Conservation (phyloP, 2,888 invertebrate species). For the Celastrina argiolus region DNA sequence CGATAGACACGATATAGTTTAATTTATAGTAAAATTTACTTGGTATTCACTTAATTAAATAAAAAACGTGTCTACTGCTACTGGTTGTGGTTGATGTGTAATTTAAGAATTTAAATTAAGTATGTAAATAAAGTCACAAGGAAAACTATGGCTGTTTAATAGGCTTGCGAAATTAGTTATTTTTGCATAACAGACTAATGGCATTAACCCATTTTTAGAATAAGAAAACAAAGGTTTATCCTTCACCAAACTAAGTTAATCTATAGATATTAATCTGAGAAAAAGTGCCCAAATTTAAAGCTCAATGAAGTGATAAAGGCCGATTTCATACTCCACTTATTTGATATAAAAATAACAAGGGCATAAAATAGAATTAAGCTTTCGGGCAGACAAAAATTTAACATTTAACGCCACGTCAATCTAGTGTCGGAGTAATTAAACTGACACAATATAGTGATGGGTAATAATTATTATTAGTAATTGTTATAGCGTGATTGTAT, state of each 20-base stretch:
- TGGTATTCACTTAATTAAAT: not conserved
- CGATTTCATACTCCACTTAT: constrained; percentile 6
- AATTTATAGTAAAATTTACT: not conserved
- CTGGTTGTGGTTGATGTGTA: not conserved
- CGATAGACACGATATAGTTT: not conserved
- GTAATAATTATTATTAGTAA: too few species aligned
- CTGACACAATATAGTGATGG: too few species aligned
- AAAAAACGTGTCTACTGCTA: not conserved
- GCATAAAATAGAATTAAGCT: not conserved
- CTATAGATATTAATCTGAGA: not conserved
- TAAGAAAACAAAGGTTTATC: not conserved
- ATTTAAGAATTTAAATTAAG: not conserved
- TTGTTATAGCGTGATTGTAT: too few species aligned
- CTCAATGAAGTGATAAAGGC: not conserved
- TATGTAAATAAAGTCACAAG: not conserved
- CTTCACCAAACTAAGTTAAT: too few species aligned
- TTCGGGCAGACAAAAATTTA: not conserved
- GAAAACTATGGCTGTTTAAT: not conserved
- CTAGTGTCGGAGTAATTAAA: too few species aligned
- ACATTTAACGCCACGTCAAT: not conserved
- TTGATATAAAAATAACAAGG: not conserved
- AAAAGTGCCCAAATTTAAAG: not conserved
- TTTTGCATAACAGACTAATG: not conserved
- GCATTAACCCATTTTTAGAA: not conserved
- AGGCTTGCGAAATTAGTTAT: not conserved